Conservation (phyloP, 2,888 invertebrate species). For the Pelosia muscerda region DNA sequence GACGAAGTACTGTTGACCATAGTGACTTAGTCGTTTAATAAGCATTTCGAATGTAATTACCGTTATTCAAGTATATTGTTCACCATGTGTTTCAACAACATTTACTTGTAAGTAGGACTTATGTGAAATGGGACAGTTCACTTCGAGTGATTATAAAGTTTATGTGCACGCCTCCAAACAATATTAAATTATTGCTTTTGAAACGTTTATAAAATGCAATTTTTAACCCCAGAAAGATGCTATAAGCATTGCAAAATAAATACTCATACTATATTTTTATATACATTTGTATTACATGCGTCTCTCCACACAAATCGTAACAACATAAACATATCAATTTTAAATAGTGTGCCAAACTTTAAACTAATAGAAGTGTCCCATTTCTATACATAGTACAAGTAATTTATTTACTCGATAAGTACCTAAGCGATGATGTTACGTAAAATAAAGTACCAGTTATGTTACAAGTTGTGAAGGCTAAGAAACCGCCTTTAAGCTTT, state of each 20-base stretch:
- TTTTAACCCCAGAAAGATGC: constrained; percentile 18
- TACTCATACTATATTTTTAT: constrained; percentile 59
- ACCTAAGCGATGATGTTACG: constrained; percentile 37
- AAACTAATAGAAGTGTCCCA: constrained; percentile 66
- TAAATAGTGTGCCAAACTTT: constrained; percentile 75
- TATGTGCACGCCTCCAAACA: constrained; percentile 38
- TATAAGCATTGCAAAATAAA: constrained; percentile 22
- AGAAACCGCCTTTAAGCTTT: constrained; percentile 40
- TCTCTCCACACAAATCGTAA: constrained; percentile 44
- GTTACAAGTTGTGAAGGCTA: constrained; percentile 54
- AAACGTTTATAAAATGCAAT: constrained; percentile 37
- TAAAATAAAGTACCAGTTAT: constrained; percentile 39
- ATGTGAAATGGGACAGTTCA: constrained; percentile 67
- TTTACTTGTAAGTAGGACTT: constrained; percentile 50
- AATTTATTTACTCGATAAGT: constrained; percentile 34
- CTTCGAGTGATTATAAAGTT: constrained; percentile 40
- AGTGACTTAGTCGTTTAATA: constrained; percentile 68
- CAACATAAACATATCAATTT: constrained; percentile 70
- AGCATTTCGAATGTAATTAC: constrained; percentile 66
- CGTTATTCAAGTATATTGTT: constrained; percentile 60
- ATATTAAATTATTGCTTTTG: neutral
- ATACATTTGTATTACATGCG: constrained; percentile 52
- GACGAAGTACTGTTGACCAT: constrained; percentile 64
- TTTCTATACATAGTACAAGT: constrained; percentile 59
- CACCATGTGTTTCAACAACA: constrained; percentile 58